Evolutionary conservation across 1,140 invertebrate genomes (phyloP).

Genomic region (Polyergus mexicanus): DNA sequence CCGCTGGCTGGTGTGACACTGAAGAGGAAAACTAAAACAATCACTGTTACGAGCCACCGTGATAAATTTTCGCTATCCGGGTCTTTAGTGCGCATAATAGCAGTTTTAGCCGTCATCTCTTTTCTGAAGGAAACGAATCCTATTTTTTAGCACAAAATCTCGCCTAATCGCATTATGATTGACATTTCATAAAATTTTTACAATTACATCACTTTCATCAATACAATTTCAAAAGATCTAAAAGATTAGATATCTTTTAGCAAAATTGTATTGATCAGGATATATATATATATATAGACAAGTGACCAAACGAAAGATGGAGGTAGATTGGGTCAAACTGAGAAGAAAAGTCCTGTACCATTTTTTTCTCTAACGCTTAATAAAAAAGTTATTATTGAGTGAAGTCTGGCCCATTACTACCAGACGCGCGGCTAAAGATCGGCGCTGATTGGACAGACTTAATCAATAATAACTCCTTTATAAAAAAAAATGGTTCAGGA

Average conservation of each 20-base stretch:
- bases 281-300: no score
- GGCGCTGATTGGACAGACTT: no score
- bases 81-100: neutral
- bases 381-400: no score
- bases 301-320: no score
- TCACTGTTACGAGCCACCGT: constrained; percentile 32
- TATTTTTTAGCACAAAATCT: neutral
- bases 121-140: neutral
- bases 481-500: no score
- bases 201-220: neutral
- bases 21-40: constrained; percentile 28
- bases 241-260: neutral
- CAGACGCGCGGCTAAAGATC: no score
- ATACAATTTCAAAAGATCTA: neutral
- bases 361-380: no score
- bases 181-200: neutral
- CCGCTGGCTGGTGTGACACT: constrained; percentile 25
- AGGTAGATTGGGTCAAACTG: no score
- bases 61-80: neutral
- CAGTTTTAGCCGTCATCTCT: neutral
- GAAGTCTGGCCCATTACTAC: no score
- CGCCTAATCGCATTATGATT: no score
- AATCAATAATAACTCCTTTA: no score
- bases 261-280: neutral
- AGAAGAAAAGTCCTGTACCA: no score